Base-by-base conservation (phyloP, 1,140 invertebrate species). In the Batillaria attramentaria region DNA sequence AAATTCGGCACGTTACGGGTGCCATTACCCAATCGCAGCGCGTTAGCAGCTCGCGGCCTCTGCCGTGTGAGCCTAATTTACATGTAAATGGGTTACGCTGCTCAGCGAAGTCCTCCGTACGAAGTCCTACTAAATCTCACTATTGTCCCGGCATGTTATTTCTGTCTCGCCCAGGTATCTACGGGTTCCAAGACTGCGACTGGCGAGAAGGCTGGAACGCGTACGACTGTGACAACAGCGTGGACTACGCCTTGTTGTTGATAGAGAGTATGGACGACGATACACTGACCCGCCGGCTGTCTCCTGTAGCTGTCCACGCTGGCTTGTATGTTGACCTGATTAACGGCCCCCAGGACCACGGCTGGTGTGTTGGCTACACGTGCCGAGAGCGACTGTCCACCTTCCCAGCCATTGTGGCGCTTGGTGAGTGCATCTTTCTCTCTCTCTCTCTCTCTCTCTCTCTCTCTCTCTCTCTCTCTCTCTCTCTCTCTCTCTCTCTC, bases 321-420 rank as follows among this genome's bases (percentile, higher is more conserved):
- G 84, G 90, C 20, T 85, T 83, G 13, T 90, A 90, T 68, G 65
- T 91, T 54, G 90, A 91, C 74, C 85, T 91, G 13, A 86, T 91
- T 24, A 91, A 91, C 81, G 90, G 90, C 18, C 90, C 90, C n/a
- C 86, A 89, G 84, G 90, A 91, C 78, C 89, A 90, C 70, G 89
- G 89, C 24, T 90, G 89, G 89, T 91, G 89, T 81, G 79, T 74
- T 42, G 89, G 90, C 16, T 91, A 91, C 66, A 90, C 90, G 6
- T 91, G 90, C 79, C 81, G 85, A 43, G 85, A 86, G 68, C 81
- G 90, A 37, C 60, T 91, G 2, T 91, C 89, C 16, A 87, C 87
- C 18, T 91, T 91, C 83, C 83, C 80, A 73, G 83, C 87, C 20
- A 74, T 91, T 65, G 87, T 91, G 16, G 82, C 83, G 20, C 74